Percentiles rank a stretch among this genome's conserved stretches.
These are phyloP conservation scores for Lacanobia wlatinum DNA, from an alignment of 2,888 invertebrate species.

Conservation along the genomic window DNA sequence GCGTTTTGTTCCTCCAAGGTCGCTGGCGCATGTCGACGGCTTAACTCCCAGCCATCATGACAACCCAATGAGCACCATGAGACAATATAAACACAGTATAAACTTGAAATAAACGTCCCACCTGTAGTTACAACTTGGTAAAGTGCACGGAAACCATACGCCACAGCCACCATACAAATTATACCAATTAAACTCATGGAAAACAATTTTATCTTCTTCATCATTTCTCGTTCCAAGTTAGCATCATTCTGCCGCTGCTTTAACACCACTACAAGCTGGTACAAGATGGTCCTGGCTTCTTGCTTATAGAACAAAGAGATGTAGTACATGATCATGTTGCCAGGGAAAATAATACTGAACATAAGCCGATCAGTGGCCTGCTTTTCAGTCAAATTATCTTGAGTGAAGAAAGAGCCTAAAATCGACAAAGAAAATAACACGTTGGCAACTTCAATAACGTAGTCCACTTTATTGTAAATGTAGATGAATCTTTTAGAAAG, in stretches of 20 bases:
- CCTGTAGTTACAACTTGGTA: slow-evolving; percentile 33
- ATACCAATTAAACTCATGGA: slow-evolving; percentile 8
- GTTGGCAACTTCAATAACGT: slow-evolving; percentile 5
- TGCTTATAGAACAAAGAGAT: slow-evolving; percentile 44
- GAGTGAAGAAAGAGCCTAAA: slow-evolving; percentile 39
- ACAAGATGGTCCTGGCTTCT: slow-evolving; percentile 50
- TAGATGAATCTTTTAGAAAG: slow-evolving; percentile 28
- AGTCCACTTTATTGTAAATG: slow-evolving; percentile 15
- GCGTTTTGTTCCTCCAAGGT: too few relatives aligned
- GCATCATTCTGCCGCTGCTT: slow-evolving; percentile 56
- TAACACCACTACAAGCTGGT: slow-evolving; percentile 47
- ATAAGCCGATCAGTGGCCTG: slow-evolving; percentile 16
- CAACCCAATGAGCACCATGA: too few relatives aligned
- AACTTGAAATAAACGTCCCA: not conserved
- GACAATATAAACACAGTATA: not conserved
- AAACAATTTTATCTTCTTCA: slow-evolving; percentile 55
- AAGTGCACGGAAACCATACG: slow-evolving; percentile 23
- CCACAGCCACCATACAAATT: rapidly evolving
- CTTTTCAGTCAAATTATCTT: slow-evolving; percentile 21
- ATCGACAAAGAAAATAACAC: not conserved
- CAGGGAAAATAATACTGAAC: slow-evolving; percentile 17
- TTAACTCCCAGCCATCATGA: too few relatives aligned
- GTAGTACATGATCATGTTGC: slow-evolving; percentile 21
- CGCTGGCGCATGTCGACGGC: too few relatives aligned
- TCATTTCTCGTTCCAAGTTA: slow-evolving; percentile 51